These are phyloP conservation scores for Fabriciana adippe DNA, from an alignment of 2,888 invertebrate species.

Conservation along the genomic window DNA sequence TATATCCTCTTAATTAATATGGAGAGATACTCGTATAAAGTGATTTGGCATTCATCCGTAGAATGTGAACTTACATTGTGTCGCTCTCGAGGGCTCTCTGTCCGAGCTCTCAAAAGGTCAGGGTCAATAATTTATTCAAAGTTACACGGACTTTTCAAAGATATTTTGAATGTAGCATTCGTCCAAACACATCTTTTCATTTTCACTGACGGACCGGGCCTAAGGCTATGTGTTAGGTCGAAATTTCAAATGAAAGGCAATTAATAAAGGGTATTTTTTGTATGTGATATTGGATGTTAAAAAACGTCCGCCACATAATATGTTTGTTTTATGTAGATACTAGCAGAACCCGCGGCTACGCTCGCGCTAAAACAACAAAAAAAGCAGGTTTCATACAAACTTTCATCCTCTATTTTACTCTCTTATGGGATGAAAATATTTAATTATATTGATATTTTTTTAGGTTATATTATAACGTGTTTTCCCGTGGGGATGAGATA, in stretches of 20 bases:
- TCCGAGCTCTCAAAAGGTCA: constrained; percentile 22
- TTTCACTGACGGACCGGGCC: constrained; percentile 4
- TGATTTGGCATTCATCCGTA: constrained; percentile 28
- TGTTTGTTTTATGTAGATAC: too few species aligned
- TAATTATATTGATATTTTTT: too few species aligned
- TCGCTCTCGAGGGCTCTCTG: constrained; percentile 13
- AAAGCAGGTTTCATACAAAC: too few species aligned
- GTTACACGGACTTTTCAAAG: constrained; percentile 18
- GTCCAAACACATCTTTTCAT: constrained; percentile 17
- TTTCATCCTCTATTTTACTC: too few species aligned
- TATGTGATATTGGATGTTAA: too few species aligned
- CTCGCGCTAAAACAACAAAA: too few species aligned
- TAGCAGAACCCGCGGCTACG: too few species aligned
- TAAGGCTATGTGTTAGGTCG: not conserved
- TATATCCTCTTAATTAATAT: constrained; percentile 10
- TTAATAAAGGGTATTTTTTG: not conserved
- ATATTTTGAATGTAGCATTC: constrained; percentile 17
- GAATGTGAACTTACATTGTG: constrained; percentile 20
- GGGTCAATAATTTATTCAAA: constrained; percentile 26
- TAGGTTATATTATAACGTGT: too few species aligned
- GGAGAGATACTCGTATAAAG: constrained; percentile 10
- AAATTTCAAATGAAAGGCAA: not conserved
- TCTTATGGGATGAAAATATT: too few species aligned
- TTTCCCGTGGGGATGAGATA: too few species aligned
- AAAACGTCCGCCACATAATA: too few species aligned